Conservation (phyloP, 2,797 vertebrate genomes). For the Enoplosus armatus region DNA sequence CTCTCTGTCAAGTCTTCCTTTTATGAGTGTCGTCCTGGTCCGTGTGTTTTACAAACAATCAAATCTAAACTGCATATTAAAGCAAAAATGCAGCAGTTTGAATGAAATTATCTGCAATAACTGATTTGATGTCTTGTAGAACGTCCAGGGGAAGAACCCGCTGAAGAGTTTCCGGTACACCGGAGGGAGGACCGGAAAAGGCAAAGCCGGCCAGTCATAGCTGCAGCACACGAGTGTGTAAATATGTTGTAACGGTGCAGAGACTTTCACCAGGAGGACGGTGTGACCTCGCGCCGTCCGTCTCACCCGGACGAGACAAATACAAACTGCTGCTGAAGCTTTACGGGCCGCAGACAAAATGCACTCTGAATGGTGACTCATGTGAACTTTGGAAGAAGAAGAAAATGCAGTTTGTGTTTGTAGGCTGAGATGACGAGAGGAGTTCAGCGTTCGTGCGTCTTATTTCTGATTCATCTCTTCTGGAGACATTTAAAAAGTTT, state of each 20-base stretch:
- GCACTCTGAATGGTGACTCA: neutral
- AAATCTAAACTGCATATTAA: neutral
- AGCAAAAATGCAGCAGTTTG: too few species aligned
- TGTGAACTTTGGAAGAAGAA: neutral
- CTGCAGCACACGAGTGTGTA: neutral
- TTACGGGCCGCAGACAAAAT: neutral
- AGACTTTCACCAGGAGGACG: neutral
- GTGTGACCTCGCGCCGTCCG: neutral
- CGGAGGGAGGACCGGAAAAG: constrained; percentile 60
- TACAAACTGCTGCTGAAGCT: neutral
- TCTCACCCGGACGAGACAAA: neutral
- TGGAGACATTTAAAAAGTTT: neutral
- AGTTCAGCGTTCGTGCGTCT: neutral
- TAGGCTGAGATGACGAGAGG: neutral
- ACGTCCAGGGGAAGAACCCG: constrained; percentile 83
- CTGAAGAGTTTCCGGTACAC: constrained; percentile 88
- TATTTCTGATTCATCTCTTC: neutral
- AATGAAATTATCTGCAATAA: neutral
- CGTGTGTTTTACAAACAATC: neutral
- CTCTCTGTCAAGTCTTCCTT: neutral
- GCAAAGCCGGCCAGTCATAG: constrained; percentile 66
- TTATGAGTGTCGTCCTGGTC: neutral
- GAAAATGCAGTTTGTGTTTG: neutral
- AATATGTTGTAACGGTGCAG: constrained; percentile 2
- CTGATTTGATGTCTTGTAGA: constrained; percentile 36